Conservation (phyloP, 2,113 vertebrate genomes). For the Oryzias javanicus region DNA sequence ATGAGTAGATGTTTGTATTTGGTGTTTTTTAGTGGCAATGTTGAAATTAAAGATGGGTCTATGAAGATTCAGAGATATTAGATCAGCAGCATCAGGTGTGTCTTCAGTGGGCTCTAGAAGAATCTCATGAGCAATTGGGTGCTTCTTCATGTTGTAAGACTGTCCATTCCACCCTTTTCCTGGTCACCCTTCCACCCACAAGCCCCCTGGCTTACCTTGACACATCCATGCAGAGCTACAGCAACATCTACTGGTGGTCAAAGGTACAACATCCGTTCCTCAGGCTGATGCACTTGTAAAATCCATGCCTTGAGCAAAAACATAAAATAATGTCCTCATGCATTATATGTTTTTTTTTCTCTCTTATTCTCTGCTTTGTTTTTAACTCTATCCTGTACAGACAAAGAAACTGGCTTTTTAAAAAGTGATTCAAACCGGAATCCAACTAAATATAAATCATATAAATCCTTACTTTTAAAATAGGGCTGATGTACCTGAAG, state of each 20-base stretch:
- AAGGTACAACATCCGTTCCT: slow-evolving; percentile 33
- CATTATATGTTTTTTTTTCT: background rate
- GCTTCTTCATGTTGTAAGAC: slow-evolving; percentile 41
- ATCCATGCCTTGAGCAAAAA: slow-evolving; percentile 27
- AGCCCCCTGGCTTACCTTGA: background rate
- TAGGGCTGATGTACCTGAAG: too few species aligned
- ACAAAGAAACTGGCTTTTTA: too few species aligned
- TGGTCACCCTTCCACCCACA: slow-evolving; percentile 2
- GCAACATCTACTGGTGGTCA: slow-evolving; percentile 65
- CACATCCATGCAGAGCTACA: slow-evolving; percentile 50
- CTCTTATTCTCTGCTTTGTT: background rate
- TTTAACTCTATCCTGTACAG: background rate
- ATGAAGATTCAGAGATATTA: too few species aligned
- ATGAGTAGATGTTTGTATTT: background rate
- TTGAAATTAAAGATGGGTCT: background rate
- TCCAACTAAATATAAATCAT: too few species aligned
- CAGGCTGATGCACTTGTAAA: slow-evolving; percentile 28
- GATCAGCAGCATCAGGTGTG: slow-evolving; percentile 38
- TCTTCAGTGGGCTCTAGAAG: slow-evolving; percentile 27
- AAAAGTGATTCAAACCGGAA: too few species aligned
- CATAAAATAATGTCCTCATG: slow-evolving; percentile 9
- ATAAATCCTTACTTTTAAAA: too few species aligned
- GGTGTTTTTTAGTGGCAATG: background rate
- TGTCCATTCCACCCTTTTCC: slow-evolving; percentile 45
- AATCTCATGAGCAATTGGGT: slow-evolving; percentile 32